Base-by-base conservation (phyloP, 2,797 vertebrate species). In the Chiroxiphia lanceolata region DNA sequence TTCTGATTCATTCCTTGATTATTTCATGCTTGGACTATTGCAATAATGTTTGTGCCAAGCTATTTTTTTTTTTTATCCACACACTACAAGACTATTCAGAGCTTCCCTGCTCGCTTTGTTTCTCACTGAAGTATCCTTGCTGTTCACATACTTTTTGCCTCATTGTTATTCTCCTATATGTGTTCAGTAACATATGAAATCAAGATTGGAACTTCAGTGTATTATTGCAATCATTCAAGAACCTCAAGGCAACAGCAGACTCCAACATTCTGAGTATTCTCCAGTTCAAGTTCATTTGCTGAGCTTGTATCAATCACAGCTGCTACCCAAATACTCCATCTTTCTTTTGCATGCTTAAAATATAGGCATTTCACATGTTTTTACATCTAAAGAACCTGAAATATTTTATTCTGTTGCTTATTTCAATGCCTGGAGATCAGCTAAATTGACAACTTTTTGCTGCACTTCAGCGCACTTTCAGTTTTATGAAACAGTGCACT, bases 11-110 rank as follows among this genome's bases (percentile, higher is more conserved):
- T 72, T 78, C 69, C 79, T 86, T 95, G 45, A 90, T 63, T 82
- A 95, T 90, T 94, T 95, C 82, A 87, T 48, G 70, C 83, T 71
- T 25, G 53, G 69, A 81, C 75, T 93, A 91, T 47, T 63, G 59
- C 54, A 92, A 92, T 63, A 91, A 63, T 56, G 34, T 81, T 92
- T 90, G 80, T 77, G 54, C 77, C 71, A 79, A 76, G 18, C 25
- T 65, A 16, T 82, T 48, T 56, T 59, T 78, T 88, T n/a, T 38
- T 59, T 47, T 6, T 3, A 70, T 57, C 68, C 27, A 68, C 12
- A 74, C 40, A 51, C 70, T 83, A 81, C 51, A 79, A 84, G 56
- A 53, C 26, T 38, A 86, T 20, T 88, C 45, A 92, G 84, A 57
- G n/a, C 21, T 61, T 76, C 63, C 18, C 10, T 71, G 51, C 44